Evolutionary conservation across 1,140 invertebrate species (phyloP).

Genomic region (Plutomurus gul): DNA sequence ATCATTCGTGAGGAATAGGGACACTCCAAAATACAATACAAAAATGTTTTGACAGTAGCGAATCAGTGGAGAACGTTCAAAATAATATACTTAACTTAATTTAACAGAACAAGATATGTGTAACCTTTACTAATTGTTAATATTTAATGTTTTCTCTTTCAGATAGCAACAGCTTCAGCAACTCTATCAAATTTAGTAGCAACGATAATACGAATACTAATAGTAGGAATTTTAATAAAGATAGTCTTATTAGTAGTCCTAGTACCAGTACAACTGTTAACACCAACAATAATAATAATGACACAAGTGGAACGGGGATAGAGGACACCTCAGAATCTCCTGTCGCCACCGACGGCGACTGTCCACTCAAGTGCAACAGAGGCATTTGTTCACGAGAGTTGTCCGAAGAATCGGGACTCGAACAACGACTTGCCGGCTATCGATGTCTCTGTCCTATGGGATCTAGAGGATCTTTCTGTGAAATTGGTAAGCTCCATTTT

Average conservation of each 20-base stretch:
- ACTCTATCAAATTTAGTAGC: conserved; percentile 20
- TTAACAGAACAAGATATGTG: too few relatives aligned
- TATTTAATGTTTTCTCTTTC: too few relatives aligned
- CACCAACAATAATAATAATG: background rate
- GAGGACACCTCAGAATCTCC: background rate
- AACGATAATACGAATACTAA: conserved; percentile 9
- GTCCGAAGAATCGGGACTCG: background rate
- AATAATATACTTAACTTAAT: too few relatives aligned
- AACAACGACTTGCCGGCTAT: background rate
- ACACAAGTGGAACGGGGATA: background rate
- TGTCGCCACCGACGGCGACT: background rate
- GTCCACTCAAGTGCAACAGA: conserved; percentile 44
- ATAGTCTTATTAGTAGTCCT: background rate
- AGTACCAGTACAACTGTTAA: background rate
- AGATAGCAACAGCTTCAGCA: background rate
- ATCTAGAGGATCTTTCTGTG: conserved; percentile 42
- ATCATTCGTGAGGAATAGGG: too few relatives aligned
- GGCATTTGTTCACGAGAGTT: conserved; percentile 36
- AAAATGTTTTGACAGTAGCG: too few relatives aligned
- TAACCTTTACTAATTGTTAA: too few relatives aligned
- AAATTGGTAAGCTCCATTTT: conserved; percentile 42
- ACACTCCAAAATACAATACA: too few relatives aligned
- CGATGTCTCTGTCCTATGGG: conserved; percentile 47
- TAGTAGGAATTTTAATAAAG: background rate
- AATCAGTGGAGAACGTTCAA: too few relatives aligned